These are phyloP conservation scores for Lasiurus cinereus DNA, from an alignment of 2,113 vertebrate genomes.

Conservation along the genomic window DNA sequence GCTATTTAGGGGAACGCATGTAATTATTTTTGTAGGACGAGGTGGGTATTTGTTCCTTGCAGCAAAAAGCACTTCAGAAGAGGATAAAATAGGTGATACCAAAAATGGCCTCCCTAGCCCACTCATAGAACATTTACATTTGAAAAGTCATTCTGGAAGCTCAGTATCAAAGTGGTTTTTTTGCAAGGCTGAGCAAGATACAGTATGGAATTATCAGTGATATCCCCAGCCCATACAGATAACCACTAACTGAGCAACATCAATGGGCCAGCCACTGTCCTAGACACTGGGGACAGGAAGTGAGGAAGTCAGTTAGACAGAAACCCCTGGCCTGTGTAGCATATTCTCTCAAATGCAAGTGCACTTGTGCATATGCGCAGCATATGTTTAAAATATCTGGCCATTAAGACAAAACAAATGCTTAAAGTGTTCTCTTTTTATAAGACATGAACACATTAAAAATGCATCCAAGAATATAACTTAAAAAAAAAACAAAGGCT, in stretches of 20 bases:
- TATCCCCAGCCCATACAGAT: background rate
- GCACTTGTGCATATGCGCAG: fast-evolving
- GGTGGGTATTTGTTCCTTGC: background rate
- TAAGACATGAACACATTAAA: background rate
- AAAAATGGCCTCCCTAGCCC: background rate
- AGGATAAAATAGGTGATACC: background rate
- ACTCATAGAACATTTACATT: background rate
- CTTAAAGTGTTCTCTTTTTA: background rate
- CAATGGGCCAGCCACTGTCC: background rate
- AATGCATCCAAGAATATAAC: background rate
- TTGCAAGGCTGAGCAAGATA: background rate
- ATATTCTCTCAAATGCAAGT: background rate
- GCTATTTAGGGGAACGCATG: background rate
- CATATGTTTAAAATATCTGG: background rate
- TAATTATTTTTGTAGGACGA: background rate
- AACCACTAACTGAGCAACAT: background rate
- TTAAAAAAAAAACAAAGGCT: background rate
- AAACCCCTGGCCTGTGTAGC: background rate
- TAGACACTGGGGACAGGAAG: background rate
- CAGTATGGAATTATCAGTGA: fast-evolving
- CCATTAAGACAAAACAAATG: background rate
- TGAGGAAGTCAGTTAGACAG: background rate
- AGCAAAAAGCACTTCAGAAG: background rate
- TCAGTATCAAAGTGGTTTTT: background rate
- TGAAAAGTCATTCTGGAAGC: background rate